Conservation (phyloP, 2,888 invertebrate genomes). For the Eumerus sabulonum region DNA sequence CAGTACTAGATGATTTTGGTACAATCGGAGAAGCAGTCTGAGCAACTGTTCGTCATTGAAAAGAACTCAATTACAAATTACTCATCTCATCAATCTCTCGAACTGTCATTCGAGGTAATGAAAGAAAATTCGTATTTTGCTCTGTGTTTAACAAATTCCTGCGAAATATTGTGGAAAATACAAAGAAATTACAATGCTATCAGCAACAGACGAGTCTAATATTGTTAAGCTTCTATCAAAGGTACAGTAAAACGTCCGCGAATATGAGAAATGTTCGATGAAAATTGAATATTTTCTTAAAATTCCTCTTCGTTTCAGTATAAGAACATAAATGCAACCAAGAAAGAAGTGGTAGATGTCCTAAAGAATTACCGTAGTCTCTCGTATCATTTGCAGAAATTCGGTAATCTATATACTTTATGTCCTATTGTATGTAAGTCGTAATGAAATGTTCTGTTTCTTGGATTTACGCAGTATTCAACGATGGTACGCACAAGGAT, state of each 20-base stretch:
- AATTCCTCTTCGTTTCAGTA: slow-evolving; percentile 81
- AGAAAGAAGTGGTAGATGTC: slow-evolving; percentile 84
- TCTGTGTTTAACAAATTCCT: slow-evolving; percentile 31
- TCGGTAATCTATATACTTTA: too few relatives aligned
- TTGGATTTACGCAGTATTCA: slow-evolving; percentile 89
- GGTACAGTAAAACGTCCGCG: too few relatives aligned
- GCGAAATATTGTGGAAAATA: neutral
- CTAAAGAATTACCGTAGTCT: slow-evolving; percentile 84
- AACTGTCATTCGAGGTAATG: slow-evolving; percentile 54
- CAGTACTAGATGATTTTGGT: too few relatives aligned
- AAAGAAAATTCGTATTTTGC: slow-evolving; percentile 49
- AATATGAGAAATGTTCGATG: too few relatives aligned
- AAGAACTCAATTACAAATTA: slow-evolving; percentile 42
- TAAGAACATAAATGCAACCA: slow-evolving; percentile 84
- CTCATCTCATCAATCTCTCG: slow-evolving; percentile 42
- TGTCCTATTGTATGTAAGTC: too few relatives aligned
- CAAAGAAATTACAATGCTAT: slow-evolving; percentile 69
- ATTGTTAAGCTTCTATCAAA: slow-evolving; percentile 80
- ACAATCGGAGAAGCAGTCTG: neutral
- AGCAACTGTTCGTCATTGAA: slow-evolving; percentile 2
- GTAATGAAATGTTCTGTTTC: too few relatives aligned
- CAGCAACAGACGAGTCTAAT: slow-evolving; percentile 79
- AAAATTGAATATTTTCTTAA: neutral
- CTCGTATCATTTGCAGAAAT: slow-evolving; percentile 83
- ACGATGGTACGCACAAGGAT: slow-evolving; percentile 90